Conservation (phyloP, 2,797 vertebrate genomes). For the Eremophila alpestris region DNA sequence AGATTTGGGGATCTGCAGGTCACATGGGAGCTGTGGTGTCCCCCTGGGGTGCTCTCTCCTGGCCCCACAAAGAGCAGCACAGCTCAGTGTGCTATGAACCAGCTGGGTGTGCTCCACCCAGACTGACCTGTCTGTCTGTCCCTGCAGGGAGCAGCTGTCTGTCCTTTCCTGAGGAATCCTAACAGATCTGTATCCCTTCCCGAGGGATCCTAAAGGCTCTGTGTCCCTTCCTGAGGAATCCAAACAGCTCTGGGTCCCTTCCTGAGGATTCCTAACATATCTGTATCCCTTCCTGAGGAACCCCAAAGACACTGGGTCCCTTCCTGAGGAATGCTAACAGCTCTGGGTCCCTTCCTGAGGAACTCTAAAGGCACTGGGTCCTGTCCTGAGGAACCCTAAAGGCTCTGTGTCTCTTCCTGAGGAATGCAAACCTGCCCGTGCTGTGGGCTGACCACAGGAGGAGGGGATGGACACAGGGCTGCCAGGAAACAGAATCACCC, state of each 20-base stretch:
- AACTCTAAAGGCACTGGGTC: rapidly evolving
- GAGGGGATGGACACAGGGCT: neutral
- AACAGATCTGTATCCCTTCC: no score
- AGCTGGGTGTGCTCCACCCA: neutral
- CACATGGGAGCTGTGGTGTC: rapidly evolving
- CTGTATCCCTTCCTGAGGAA: neutral
- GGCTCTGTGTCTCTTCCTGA: rapidly evolving
- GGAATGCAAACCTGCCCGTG: rapidly evolving
- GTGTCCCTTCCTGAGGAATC: no score
- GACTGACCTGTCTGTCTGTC: rapidly evolving
- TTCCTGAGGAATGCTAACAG: neutral
- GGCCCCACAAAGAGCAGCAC: neutral
- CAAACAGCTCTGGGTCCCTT: no score
- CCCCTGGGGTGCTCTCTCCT: neutral
- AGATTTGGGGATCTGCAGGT: rapidly evolving
- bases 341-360: no score
- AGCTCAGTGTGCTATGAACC: rapidly evolving
- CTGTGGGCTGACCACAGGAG: rapidly evolving
- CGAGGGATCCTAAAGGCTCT: no score
- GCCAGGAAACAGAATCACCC: neutral
- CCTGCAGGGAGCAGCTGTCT: neutral
- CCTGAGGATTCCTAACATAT: rapidly evolving
- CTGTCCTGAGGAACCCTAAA: rapidly evolving
- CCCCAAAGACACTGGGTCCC: neutral
- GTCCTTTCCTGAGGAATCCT: neutral